These are phyloP conservation scores for Sparus aurata DNA, from an alignment of 2,797 vertebrate genomes.

Conservation along the genomic window DNA sequence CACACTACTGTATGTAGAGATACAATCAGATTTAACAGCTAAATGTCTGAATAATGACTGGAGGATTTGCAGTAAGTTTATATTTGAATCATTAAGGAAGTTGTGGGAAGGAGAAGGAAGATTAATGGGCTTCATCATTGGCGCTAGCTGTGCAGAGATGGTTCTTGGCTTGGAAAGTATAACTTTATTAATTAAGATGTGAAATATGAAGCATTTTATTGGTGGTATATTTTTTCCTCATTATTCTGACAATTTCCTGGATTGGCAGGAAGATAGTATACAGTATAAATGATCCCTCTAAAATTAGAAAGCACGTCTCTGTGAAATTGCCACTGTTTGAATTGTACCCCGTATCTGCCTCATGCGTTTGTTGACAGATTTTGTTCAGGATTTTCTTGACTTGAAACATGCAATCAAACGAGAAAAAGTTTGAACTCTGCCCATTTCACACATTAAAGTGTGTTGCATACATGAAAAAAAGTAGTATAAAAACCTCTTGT, in stretches of 20 bases:
- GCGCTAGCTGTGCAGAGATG: conserved; percentile 38
- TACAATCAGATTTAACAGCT: conserved; percentile 40
- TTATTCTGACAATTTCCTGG: neutral
- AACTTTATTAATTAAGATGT: conserved; percentile 44
- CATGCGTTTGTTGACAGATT: no score
- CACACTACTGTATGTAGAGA: conserved; percentile 10
- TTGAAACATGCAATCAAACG: no score
- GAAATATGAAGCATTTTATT: conserved; percentile 36
- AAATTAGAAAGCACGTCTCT: no score
- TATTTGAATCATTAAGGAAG: conserved; percentile 39
- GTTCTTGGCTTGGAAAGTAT: conserved; percentile 27
- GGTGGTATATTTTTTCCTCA: conserved; percentile 9
- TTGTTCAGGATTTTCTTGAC: no score
- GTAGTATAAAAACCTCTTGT: no score
- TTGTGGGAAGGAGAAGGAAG: conserved; percentile 38
- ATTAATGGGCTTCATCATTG: conserved; percentile 59
- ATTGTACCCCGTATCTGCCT: no score
- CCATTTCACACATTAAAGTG: no score
- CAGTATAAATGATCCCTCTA: no score
- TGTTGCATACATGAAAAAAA: no score
- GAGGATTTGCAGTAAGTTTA: conserved; percentile 29
- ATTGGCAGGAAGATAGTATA: neutral
- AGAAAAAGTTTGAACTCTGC: no score
- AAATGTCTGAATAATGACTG: conserved; percentile 41
- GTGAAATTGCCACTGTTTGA: no score